Conservation (phyloP, 2,113 vertebrate species). For the Taxidea taxus region DNA sequence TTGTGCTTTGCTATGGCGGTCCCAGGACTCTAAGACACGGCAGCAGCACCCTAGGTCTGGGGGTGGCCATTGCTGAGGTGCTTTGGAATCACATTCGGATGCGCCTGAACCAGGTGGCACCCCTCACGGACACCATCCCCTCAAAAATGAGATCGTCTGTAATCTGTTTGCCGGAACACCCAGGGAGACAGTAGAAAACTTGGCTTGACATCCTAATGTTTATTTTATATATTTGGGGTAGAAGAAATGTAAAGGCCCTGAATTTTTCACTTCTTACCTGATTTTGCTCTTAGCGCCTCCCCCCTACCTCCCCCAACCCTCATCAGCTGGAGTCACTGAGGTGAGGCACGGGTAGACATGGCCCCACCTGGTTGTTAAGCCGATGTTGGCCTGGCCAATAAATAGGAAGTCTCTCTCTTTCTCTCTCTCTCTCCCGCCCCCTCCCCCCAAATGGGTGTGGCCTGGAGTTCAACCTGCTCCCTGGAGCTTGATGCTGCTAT, state of each 20-base stretch:
- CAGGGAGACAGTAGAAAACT: neutral
- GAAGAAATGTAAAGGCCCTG: neutral
- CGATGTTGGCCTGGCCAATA: neutral
- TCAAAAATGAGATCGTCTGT: neutral
- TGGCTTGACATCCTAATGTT: neutral
- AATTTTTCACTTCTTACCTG: neutral
- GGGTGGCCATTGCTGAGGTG: neutral
- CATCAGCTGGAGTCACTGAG: neutral
- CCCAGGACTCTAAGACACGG: neutral
- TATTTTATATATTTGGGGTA: neutral
- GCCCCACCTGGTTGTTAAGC: neutral
- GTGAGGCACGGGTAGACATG: too few relatives aligned
- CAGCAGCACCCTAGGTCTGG: neutral
- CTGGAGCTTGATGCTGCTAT: neutral
- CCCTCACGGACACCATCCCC: neutral
- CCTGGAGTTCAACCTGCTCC: neutral
- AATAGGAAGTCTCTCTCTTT: neutral
- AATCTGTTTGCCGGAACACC: neutral
- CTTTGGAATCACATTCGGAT: neutral
- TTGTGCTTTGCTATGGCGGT: neutral
- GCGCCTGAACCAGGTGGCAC: neutral
- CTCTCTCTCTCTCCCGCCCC: too few relatives aligned
- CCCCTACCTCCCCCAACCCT: neutral
- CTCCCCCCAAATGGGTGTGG: neutral
- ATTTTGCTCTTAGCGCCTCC: neutral